Evolutionary conservation across 1,140 invertebrate genomes (phyloP), one percentile per base, ranked within the genome.

Genomic region (Diuraphis noxia): DNA sequence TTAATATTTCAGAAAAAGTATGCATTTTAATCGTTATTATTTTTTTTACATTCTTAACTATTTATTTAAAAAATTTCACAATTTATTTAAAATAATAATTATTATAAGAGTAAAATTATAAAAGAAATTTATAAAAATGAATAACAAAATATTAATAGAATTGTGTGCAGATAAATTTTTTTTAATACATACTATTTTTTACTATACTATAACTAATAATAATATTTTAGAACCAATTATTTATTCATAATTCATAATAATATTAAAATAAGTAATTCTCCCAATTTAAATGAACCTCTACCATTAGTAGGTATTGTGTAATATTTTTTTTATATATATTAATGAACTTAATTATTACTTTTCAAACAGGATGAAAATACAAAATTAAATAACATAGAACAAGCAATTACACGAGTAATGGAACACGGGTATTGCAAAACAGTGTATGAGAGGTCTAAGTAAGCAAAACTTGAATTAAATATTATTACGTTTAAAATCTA

Each of bases 371-470:
- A 91, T 82, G 89, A 82, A 49, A 36, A n/a, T 81, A 49, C 13
- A 38, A 38, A 81, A 25, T 4, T 34, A 81, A 49, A 13, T 91
- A 36, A 91, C 25, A 38, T 52, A 40, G 89, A 91, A 82, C 43
- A 38, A 38, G 10, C n/a, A 23, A 82, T 52, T n/a, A 91, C 89
- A 82, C 41, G 77, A 91, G 25, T 34, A 82, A 91, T 91, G 77
- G 77, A 91, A 49, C 34, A 49, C 6, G 89, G 43, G 9, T 91
- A 82, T 34, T 91, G 89, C 21, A 46, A 82, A 91, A n/a, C 41
- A 30, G 41, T 82, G 5, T 91, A 38, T 91, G 77, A 82, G 49
- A 91, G 30, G 21, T 81, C 43, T 56, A 91, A 82, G 89, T 91
- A 79, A 82, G 41, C 30, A 79, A 49, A 49, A 23, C 19, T 19